phyloP scores from a whole-genome alignment of 2,797 vertebrate genomes.

The Lerista edwardsae region DNA sequence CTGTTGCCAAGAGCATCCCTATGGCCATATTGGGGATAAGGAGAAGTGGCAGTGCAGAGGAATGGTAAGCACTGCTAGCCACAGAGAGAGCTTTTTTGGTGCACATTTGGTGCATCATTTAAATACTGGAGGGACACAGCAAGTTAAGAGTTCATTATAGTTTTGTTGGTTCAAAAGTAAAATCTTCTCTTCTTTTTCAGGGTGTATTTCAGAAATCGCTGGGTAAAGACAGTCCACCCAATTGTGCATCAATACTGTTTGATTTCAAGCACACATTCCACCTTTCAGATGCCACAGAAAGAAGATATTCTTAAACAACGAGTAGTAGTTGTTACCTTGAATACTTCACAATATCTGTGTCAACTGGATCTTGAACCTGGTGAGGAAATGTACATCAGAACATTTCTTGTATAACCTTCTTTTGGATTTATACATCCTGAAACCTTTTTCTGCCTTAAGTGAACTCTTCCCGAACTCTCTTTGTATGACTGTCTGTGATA shows the following conservation, averaged over 20 bases:
- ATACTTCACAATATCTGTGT: slow-evolving; percentile 98
- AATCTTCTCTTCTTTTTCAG: slow-evolving; percentile 74
- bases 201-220: slow-evolving; percentile 99
- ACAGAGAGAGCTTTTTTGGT: too few species aligned
- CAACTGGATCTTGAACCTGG: slow-evolving; percentile 97
- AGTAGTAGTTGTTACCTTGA: slow-evolving; percentile 96
- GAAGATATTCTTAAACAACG: slow-evolving; percentile 95
- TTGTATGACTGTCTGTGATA: not conserved
- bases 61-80: too few species aligned
- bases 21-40: too few species aligned
- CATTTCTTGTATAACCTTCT: not conserved
- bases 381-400: slow-evolving; percentile 66
- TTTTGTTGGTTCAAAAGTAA: slow-evolving; percentile 46
- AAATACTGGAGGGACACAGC: not conserved
- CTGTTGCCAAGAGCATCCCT: too few species aligned
- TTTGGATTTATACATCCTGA: not conserved
- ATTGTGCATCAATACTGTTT: slow-evolving; percentile 99
- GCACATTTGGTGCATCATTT: too few species aligned
- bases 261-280: slow-evolving; percentile 94
- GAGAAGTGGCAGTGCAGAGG: too few species aligned
- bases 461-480: slow-evolving; percentile 9
- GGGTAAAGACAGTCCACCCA: slow-evolving; percentile 99
- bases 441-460: not conserved
- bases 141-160: not conserved
- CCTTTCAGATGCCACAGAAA: slow-evolving; percentile 97